Conservation (phyloP, 2,888 invertebrate genomes). For the Perithous albicinctus region DNA sequence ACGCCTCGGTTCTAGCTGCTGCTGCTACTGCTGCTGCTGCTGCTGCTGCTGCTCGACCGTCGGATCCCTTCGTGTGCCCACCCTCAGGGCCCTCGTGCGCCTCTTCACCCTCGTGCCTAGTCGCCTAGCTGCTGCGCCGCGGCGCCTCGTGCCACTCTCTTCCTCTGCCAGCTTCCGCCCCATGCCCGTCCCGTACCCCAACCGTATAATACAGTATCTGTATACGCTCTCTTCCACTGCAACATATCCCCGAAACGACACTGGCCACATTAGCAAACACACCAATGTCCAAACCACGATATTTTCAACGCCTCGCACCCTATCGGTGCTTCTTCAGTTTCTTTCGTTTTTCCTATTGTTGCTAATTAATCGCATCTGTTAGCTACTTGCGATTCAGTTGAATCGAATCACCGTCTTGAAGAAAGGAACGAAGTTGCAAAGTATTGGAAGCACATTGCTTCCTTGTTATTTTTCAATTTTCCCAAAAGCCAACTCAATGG, state of each 20-base stretch:
- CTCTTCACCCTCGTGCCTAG: conserved; percentile 41
- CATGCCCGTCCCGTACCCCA: conserved; percentile 19
- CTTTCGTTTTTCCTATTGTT: conserved; percentile 15
- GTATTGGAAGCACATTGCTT: no score
- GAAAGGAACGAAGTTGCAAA: no score
- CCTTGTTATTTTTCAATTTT: no score
- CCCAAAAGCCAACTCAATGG: no score
- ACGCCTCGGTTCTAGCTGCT: no score
- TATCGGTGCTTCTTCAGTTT: not conserved
- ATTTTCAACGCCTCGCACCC: conserved; percentile 1
- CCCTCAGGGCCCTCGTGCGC: conserved; percentile 49
- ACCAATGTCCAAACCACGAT: conserved; percentile 11
- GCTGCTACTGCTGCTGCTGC: conserved; percentile 61
- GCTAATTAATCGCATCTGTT: not conserved
- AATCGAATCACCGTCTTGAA: no score
- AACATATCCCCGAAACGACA: conserved; percentile 48
- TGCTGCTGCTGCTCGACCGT: conserved; percentile 63
- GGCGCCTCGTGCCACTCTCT: conserved; percentile 50
- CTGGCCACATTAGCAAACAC: conserved; percentile 30
- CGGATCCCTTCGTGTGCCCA: conserved; percentile 58
- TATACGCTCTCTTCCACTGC: conserved; percentile 32
- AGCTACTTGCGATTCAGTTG: no score
- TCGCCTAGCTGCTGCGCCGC: conserved; percentile 7
- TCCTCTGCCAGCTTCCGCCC: conserved; percentile 60
- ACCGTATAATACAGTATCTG: conserved; percentile 33